These are phyloP conservation scores for Heterodera carotae DNA, from an alignment of 1,140 invertebrate genomes.

Conservation along the genomic window DNA sequence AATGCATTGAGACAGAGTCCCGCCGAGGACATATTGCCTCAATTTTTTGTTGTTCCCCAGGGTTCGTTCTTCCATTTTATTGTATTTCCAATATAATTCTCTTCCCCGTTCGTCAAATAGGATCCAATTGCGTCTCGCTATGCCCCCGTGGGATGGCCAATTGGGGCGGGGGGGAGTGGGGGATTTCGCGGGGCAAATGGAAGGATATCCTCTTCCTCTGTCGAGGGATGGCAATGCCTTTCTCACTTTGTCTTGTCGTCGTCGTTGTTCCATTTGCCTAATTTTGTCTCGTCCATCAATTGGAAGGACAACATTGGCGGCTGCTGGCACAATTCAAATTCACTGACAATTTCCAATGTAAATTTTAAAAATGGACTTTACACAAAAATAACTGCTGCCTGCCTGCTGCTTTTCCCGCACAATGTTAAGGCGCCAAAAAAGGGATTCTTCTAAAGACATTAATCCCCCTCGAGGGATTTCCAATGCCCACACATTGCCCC, in stretches of 20 bases:
- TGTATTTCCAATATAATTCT: conserved; percentile 3
- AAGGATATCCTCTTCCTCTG: too few relatives aligned
- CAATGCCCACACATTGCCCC: not conserved
- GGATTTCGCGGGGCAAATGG: too few relatives aligned
- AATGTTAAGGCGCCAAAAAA: not conserved
- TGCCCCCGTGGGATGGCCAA: not conserved
- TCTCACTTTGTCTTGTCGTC: conserved; percentile 13
- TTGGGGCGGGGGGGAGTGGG: not conserved
- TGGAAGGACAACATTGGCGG: too few relatives aligned
- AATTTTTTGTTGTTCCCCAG: not conserved
- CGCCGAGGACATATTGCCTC: too few relatives aligned
- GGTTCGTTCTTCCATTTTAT: conserved; percentile 18
- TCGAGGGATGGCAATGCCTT: not conserved
- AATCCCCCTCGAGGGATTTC: not conserved
- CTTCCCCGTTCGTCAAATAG: not conserved
- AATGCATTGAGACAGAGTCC: not conserved
- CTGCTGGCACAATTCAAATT: not conserved
- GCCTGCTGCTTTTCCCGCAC: too few relatives aligned
- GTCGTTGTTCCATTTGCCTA: not conserved
- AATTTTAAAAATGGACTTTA: too few relatives aligned
- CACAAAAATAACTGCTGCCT: too few relatives aligned
- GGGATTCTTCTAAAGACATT: not conserved
- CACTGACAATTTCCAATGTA: not conserved
- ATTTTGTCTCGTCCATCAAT: not conserved
- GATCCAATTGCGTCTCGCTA: conserved; percentile 11